Evolutionary conservation across 2,888 invertebrate species (phyloP).

Genomic region (Cordilura impudica): DNA sequence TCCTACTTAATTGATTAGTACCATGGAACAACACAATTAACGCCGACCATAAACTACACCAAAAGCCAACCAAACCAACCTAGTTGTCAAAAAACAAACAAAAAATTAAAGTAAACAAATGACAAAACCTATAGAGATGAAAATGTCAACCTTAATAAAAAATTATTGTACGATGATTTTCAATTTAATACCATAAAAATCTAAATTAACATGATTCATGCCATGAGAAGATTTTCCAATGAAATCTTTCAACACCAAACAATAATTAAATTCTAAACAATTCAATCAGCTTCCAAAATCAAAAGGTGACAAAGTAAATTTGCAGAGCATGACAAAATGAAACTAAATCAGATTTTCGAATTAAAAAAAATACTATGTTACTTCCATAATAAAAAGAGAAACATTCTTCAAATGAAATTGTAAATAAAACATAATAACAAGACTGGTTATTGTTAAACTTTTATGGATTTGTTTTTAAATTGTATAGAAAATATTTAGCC

Average conservation of each 20-base stretch:
- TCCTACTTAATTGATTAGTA: conserved; percentile 14
- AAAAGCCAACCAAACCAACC: conserved; percentile 20
- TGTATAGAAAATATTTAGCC: conserved; percentile 71
- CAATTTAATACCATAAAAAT: conserved; percentile 38
- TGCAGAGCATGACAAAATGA: conserved; percentile 21
- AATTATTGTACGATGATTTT: conserved; percentile 1
- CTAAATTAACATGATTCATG: conserved; percentile 38
- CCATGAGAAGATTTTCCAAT: conserved; percentile 23
- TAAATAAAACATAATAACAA: conserved; percentile 6
- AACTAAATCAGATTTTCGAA: neutral
- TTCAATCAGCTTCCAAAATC: conserved; percentile 32
- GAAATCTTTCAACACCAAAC: conserved; percentile 42
- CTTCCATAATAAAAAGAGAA: conserved; percentile 7
- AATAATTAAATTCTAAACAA: no score
- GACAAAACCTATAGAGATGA: no score
- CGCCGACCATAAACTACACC: neutral
- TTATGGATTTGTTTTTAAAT: conserved; percentile 43
- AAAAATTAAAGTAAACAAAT: no score
- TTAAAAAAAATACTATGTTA: conserved; percentile 35
- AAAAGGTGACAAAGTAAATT: conserved; percentile 14
- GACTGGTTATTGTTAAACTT: conserved; percentile 18
- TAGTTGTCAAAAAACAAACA: neutral
- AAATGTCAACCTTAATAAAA: conserved; percentile 51
- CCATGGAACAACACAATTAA: conserved; percentile 18
- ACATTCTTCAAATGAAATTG: conserved; percentile 10